A percentile compares a stretch with the other conserved stretches of the same genome.
Conservation (phyloP, 2,797 vertebrate species). For the Trachops cirrhosus region DNA sequence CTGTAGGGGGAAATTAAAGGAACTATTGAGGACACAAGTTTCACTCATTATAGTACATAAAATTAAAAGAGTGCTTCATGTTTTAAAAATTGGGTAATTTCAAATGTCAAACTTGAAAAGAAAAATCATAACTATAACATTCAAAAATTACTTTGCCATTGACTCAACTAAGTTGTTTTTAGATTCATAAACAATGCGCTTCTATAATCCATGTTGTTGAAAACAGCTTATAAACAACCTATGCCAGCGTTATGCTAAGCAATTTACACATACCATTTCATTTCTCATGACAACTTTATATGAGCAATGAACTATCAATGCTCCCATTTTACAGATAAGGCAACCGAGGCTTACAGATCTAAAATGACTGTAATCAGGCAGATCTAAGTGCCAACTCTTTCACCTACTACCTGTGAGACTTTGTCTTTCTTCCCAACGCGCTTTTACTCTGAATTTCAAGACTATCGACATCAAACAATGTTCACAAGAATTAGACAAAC, state of each 20-base stretch:
- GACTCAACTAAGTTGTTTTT: neutral
- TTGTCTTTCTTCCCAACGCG: conserved; percentile 10
- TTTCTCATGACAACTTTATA: neutral
- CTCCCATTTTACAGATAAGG: neutral
- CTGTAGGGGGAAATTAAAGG: conserved; percentile 34
- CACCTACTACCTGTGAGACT: neutral
- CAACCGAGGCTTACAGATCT: neutral
- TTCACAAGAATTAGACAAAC: conserved; percentile 42
- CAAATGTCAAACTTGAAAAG: conserved; percentile 12
- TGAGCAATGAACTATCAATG: neutral
- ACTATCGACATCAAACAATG: conserved; percentile 11
- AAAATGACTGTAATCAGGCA: neutral
- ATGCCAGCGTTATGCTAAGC: neutral
- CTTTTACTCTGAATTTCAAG: neutral
- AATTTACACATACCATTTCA: neutral
- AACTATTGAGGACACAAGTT: conserved; percentile 32
- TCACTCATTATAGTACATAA: neutral
- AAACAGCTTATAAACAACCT: neutral
- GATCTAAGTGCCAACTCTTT: neutral
- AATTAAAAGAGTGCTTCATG: neutral
- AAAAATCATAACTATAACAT: conserved; percentile 13
- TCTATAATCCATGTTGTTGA: neutral
- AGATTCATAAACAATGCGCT: neutral
- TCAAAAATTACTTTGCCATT: neutral
- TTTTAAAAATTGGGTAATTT: conserved; percentile 14